Evolutionary conservation across 2,888 invertebrate species (phyloP).

Genomic region (Phania funesta): DNA sequence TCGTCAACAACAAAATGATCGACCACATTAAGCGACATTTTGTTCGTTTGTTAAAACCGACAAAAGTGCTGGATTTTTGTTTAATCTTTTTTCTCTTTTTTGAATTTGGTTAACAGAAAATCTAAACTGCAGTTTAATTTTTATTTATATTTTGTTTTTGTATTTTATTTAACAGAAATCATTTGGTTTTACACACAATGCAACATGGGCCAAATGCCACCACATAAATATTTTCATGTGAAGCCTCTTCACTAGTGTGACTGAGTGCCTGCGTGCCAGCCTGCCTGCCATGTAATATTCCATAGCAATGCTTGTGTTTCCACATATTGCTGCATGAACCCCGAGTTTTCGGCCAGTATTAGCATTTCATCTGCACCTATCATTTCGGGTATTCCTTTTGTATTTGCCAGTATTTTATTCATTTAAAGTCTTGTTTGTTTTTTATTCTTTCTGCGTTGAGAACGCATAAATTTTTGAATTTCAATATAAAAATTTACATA

Average conservation of each 20-base stretch:
- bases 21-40: conserved; percentile 66
- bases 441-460: conserved; percentile 13
- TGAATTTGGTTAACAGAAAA: conserved; percentile 43
- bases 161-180: conserved; percentile 52
- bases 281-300: neutral
- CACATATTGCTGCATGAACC: neutral
- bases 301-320: conserved; percentile 9
- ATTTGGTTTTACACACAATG: conserved; percentile 63
- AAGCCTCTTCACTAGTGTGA: conserved; percentile 12
- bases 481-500: conserved; percentile 71
- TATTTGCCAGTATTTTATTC: conserved; percentile 14
- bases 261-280: neutral
- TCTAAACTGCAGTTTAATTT: conserved; percentile 54
- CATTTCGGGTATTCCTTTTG: conserved; percentile 47
- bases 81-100: neutral
- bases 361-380: conserved; percentile 65
- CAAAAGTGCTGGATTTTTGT: conserved; percentile 40
- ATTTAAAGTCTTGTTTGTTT: neutral
- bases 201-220: conserved; percentile 66
- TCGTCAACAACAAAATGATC: conserved; percentile 49
- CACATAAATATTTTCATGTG: conserved; percentile 26
- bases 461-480: conserved; percentile 70
- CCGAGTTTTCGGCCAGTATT: conserved; percentile 25
- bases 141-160: conserved; percentile 29
- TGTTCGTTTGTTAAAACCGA: conserved; percentile 59